phyloP scores from a whole-genome alignment of 1,140 invertebrate genomes.

The Pantala flavescens region DNA sequence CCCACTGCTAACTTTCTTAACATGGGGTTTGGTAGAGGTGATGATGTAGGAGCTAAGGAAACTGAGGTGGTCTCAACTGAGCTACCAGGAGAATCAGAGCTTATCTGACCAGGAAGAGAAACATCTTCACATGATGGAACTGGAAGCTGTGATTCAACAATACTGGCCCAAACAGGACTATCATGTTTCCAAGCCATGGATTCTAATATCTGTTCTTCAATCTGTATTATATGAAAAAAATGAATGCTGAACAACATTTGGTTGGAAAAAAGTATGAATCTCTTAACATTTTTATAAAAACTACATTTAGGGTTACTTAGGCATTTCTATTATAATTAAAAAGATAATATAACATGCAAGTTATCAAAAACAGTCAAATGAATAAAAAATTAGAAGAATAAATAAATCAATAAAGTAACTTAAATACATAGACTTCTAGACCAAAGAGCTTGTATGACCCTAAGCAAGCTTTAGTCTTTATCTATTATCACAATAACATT shows the following conservation, averaged over 20 bases:
- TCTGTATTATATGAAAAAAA: slow-evolving; percentile 38
- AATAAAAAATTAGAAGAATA: too few relatives aligned
- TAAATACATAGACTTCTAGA: too few relatives aligned
- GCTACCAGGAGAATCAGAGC: slow-evolving; percentile 24
- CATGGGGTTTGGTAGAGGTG: neutral
- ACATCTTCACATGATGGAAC: slow-evolving; percentile 39
- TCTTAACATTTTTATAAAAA: neutral
- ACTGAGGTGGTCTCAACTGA: neutral
- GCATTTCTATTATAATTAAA: neutral
- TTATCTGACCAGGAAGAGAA: neutral
- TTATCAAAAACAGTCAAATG: too few relatives aligned
- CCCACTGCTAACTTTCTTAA: neutral
- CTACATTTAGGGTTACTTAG: neutral
- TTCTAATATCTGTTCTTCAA: slow-evolving; percentile 95
- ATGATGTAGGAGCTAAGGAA: slow-evolving; percentile 31
- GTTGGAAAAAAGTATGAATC: too few relatives aligned
- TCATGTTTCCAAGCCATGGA: slow-evolving; percentile 76
- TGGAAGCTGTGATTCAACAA: slow-evolving; percentile 26
- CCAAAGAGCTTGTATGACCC: too few relatives aligned
- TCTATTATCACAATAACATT: too few relatives aligned
- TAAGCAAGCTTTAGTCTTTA: too few relatives aligned
- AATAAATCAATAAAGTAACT: too few relatives aligned
- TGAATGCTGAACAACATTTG: slow-evolving; percentile 4
- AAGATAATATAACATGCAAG: too few relatives aligned
- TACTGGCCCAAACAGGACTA: slow-evolving; percentile 73